phyloP scores from a whole-genome alignment of 2,888 invertebrate species.

The Sinotaia quadrata region DNA sequence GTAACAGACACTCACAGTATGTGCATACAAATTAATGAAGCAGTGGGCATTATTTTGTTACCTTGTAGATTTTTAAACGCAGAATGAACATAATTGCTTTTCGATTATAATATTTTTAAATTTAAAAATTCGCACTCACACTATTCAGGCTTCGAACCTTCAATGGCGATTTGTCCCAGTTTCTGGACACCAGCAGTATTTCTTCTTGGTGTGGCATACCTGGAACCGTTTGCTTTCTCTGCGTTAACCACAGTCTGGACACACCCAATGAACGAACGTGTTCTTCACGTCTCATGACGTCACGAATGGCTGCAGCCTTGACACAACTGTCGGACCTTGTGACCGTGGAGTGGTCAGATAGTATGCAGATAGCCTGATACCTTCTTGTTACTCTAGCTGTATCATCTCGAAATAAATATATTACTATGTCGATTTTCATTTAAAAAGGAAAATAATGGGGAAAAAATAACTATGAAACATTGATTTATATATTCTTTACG shows the following conservation, averaged over 20 bases:
- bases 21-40: no score
- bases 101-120: no score
- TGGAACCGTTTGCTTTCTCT: conserved; percentile 6
- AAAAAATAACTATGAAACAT: no score
- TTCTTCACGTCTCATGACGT: conserved; percentile 26
- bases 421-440: no score
- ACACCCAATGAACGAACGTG: conserved; percentile 8
- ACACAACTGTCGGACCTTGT: conserved; percentile 13
- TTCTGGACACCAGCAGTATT: conserved; percentile 2
- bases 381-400: not conserved
- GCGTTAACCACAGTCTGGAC: conserved; percentile 4
- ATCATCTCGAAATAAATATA: not conserved
- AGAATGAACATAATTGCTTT: no score
- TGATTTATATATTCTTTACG: not conserved
- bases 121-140: no score
- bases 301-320: conserved; percentile 18
- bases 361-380: not conserved
- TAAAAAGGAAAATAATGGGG: no score
- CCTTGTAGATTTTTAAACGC: no score
- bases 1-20: no score
- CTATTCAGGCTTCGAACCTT: conserved; percentile 3
- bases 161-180: conserved; percentile 5
- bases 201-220: conserved; percentile 19
- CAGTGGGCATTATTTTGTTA: no score
- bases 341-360: conserved; percentile 23